Evolutionary conservation across 2,797 vertebrate genomes (phyloP).

Genomic region (Pogoniulus pusillus): DNA sequence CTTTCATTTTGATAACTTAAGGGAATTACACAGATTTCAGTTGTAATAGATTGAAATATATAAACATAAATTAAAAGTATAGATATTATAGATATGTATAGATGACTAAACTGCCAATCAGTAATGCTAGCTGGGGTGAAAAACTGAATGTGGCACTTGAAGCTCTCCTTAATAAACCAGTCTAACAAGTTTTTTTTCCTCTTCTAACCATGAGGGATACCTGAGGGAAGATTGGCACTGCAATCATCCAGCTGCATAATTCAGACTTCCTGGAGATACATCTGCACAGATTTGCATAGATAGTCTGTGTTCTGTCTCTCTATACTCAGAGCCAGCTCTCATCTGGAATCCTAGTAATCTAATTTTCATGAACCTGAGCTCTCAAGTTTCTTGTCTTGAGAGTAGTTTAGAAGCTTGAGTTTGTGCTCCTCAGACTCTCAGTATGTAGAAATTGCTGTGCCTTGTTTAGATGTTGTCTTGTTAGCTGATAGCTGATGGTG

Average conservation of each 20-base stretch:
- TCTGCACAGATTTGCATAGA: constrained; percentile 59
- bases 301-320: constrained; percentile 30
- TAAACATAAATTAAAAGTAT: neutral
- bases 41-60: neutral
- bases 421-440: neutral
- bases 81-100: neutral
- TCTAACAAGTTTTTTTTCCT: neutral
- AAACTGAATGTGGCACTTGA: neutral
- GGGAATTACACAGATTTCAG: neutral
- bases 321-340: constrained; percentile 18
- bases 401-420: neutral
- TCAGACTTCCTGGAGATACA: constrained; percentile 48
- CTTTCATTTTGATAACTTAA: neutral
- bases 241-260: constrained; percentile 47
- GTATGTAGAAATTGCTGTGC: neutral
- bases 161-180: neutral
- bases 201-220: constrained; percentile 7
- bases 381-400: constrained; percentile 4
- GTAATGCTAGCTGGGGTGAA: neutral
- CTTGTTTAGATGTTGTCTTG: constrained; percentile 25
- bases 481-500: neutral
- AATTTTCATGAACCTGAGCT: constrained; percentile 59
- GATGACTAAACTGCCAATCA: neutral
- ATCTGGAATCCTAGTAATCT: constrained; percentile 47
- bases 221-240: constrained; percentile 4